phyloP scores from a whole-genome alignment of 1,140 invertebrate genomes.

The Micrasema minimum region DNA sequence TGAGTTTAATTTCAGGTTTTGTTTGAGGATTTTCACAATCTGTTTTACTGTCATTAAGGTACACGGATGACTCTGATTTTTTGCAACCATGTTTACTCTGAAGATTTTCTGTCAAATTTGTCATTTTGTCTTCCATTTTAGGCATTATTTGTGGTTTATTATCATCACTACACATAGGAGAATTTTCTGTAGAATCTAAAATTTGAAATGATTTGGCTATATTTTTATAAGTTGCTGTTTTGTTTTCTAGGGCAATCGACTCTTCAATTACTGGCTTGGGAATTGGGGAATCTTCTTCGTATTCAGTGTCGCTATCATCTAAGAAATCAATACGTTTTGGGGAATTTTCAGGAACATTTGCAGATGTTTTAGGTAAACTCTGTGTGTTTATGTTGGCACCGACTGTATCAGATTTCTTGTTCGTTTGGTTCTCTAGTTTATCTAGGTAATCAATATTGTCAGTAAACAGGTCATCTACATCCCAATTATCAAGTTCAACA shows the following conservation, averaged over 20 bases:
- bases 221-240: slow-evolving; percentile 4
- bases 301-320: neutral
- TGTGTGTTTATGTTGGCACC: neutral
- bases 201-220: neutral
- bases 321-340: neutral
- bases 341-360: neutral
- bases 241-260: neutral
- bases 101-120: no score
- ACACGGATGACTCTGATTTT: no score
- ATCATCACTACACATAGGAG: slow-evolving; percentile 1
- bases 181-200: neutral
- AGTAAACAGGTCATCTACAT: slow-evolving; percentile 38
- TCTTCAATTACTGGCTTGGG: no score
- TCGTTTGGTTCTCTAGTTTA: neutral
- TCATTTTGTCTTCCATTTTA: no score
- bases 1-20: no score
- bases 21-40: no score
- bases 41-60: no score
- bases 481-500: slow-evolving; percentile 30
- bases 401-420: neutral
- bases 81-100: no score
- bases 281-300: no score
- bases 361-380: neutral
- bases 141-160: no score
- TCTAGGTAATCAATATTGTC: slow-evolving; percentile 38